These are phyloP conservation scores for Sarcophilus harrisii DNA, from an alignment of 2,797 vertebrate genomes.

Conservation along the genomic window DNA sequence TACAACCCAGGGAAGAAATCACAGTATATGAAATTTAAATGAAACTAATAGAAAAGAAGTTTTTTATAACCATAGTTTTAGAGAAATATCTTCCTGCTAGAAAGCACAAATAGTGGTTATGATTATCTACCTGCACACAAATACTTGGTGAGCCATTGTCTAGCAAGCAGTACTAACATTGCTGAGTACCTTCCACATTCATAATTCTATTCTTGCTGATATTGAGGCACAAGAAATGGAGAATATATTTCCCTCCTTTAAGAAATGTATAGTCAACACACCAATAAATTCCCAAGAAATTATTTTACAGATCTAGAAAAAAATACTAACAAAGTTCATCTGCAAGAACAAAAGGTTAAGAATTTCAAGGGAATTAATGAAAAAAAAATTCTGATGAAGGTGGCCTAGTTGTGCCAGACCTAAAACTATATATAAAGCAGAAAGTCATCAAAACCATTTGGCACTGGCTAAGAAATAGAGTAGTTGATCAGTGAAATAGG, in stretches of 20 bases:
- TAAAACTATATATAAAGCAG: too few species aligned
- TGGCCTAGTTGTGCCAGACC: too few species aligned
- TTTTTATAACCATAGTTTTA: background rate
- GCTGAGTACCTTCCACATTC: background rate
- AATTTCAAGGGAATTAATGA: too few species aligned
- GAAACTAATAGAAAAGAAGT: background rate
- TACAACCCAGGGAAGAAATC: background rate
- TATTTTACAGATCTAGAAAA: too few species aligned
- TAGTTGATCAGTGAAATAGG: too few species aligned
- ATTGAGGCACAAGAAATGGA: background rate
- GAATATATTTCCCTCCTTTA: background rate
- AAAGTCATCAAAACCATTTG: too few species aligned
- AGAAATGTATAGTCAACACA: too few species aligned
- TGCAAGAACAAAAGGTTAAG: too few species aligned
- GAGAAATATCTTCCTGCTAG: background rate
- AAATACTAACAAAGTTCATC: too few species aligned
- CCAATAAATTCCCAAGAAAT: too few species aligned
- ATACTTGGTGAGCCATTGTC: background rate
- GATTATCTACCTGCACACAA: background rate
- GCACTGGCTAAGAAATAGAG: too few species aligned
- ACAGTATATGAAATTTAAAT: background rate
- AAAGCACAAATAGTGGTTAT: background rate
- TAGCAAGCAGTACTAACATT: background rate
- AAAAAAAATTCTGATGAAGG: too few species aligned
- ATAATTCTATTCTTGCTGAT: background rate